phyloP scores from a whole-genome alignment of 1,140 invertebrate genomes.

The Lineus longissimus region DNA sequence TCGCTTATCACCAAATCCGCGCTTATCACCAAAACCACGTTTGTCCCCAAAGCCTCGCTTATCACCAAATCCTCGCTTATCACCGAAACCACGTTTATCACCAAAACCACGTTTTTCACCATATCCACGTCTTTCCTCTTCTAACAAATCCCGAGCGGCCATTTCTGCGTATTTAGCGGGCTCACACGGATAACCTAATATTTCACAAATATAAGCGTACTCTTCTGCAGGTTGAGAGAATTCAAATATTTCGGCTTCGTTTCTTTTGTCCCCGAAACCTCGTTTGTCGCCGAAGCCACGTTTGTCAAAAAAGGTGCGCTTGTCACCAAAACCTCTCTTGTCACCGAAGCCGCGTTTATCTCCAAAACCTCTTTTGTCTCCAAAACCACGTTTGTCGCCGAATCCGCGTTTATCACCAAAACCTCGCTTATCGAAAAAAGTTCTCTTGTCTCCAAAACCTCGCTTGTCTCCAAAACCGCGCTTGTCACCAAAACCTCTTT shows the following conservation, averaged over 20 bases:
- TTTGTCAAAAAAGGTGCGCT: too few relatives aligned
- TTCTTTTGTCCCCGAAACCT: too few relatives aligned
- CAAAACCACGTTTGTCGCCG: conserved; percentile 23
- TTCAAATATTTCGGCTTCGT: too few relatives aligned
- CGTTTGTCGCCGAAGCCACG: too few relatives aligned
- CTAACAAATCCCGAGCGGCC: too few relatives aligned
- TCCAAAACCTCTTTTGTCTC: conserved; percentile 19
- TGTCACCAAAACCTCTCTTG: too few relatives aligned
- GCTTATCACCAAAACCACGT: conserved; percentile 20
- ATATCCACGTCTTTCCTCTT: conserved; percentile 24
- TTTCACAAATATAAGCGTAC: too few relatives aligned
- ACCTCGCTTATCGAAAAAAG: conserved; percentile 25
- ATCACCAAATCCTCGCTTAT: conserved; percentile 25
- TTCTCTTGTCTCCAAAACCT: conserved; percentile 23
- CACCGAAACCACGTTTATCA: conserved; percentile 24
- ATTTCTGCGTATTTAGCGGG: too few relatives aligned
- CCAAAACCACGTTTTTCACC: conserved; percentile 24
- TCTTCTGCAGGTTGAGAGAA: too few relatives aligned
- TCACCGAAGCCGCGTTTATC: conserved; percentile 17
- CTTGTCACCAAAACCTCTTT: conserved; percentile 22
- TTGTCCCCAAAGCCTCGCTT: conserved; percentile 28
- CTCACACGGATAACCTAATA: too few relatives aligned
- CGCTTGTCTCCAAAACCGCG: conserved; percentile 25
- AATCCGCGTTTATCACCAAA: conserved; percentile 27
- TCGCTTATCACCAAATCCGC: conserved; percentile 23